Base-by-base conservation (phyloP, 2,888 invertebrate genomes). In the Beris morrisii region DNA sequence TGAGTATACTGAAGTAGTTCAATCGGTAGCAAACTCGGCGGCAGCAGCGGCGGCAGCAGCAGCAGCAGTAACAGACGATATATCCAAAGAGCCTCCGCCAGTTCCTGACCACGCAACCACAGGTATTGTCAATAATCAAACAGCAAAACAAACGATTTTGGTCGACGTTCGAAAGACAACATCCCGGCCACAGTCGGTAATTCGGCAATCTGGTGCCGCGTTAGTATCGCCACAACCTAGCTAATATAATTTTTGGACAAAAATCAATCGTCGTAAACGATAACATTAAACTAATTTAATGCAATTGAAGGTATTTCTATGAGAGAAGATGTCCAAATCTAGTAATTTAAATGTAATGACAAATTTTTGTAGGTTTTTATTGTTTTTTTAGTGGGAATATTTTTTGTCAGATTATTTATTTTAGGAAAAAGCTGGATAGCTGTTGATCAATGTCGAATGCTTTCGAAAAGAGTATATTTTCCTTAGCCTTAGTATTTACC, bases 1-100 rank as follows among this genome's bases (percentile, higher is more conserved):
- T 77, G 95, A 95, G 81, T 95, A 95, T 81, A 87, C 88, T 72
- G 88, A 88, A 77, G 89, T 88, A 5, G 78, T 87, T 12, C 83
- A 84, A 73, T 76, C 82, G 31, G 15, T 78, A 3, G 69, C 69
- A n/a, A 7, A 5, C 9, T 5, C 38, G 9, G 68, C 69, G 32
- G 57, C 69, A 43, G 72, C 70, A 66, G 72, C 71, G 1, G 31
- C 66, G 3, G 67, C 58, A 28, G 71, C 71, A 46, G 71, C 72
- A 64, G 68, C 70, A 44, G 30, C 52, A 5, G 12, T 38, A 22
- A 22, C 61, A 2, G 73, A 73, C 59, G 69, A 68, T 28, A 68
- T 68, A 28, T 64, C 70, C 30, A 73, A 71, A 67, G 72, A 72
- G 6, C 58, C 68, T 32, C 61, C 68, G 22, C 72, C 72, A 22